phyloP scores from a whole-genome alignment of 2,113 vertebrate genomes.

The Grammomys dolichurus region DNA sequence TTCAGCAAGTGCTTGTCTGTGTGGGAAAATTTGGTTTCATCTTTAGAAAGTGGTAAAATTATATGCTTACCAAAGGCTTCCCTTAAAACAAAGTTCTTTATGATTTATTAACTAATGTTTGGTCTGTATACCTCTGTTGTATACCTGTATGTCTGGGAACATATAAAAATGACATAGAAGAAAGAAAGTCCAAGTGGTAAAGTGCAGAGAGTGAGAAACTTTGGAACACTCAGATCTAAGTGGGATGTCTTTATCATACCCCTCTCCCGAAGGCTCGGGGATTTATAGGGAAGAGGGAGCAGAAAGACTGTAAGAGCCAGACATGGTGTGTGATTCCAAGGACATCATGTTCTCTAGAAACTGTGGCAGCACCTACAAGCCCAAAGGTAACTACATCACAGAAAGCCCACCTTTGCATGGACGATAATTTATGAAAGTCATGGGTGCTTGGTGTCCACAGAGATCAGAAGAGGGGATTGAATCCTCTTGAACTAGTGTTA shows the following conservation, averaged over 20 bases:
- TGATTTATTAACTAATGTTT: background rate
- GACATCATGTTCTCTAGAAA: background rate
- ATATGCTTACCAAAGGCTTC: background rate
- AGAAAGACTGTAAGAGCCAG: background rate
- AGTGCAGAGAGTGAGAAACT: background rate
- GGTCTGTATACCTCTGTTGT: background rate
- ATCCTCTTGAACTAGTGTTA: background rate
- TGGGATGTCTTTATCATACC: background rate
- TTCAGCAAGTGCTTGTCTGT: background rate
- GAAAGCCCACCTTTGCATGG: background rate
- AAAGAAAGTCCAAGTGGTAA: background rate
- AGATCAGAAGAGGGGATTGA: background rate
- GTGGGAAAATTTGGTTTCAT: background rate
- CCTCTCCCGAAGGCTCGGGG: background rate
- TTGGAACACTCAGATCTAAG: background rate
- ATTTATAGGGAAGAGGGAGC: background rate
- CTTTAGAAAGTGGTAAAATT: background rate
- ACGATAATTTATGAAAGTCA: background rate
- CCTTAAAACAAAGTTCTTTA: background rate
- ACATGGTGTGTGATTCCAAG: background rate
- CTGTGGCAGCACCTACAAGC: background rate
- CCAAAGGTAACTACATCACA: background rate
- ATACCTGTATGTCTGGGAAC: background rate
- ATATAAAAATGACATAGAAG: background rate
- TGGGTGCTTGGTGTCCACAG: background rate